Evolutionary conservation across 2,888 invertebrate species (phyloP).

Genomic region (Cantharis rustica): DNA sequence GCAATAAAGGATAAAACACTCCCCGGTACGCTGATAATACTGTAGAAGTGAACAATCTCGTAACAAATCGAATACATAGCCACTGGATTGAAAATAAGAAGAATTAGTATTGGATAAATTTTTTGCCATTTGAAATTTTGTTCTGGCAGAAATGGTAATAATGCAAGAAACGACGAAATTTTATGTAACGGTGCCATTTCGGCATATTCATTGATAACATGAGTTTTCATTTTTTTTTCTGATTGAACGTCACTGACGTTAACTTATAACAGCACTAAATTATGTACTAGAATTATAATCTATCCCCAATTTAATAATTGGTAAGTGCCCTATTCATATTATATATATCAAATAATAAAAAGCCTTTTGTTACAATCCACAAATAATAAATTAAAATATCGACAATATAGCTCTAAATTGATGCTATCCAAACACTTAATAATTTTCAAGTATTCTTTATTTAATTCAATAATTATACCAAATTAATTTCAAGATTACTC

Average conservation of each 20-base stretch:
- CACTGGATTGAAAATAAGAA: neutral
- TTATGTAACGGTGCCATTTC: no score
- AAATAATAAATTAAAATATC: no score
- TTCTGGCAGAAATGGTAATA: neutral
- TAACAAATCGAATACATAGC: neutral
- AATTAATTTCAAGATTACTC: no score
- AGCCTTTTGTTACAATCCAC: neutral
- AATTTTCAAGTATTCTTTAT: no score
- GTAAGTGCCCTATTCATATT: neutral
- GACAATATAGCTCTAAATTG: no score
- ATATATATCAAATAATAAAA: neutral
- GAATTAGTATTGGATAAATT: neutral
- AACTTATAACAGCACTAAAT: neutral
- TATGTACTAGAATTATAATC: neutral
- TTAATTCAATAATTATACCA: no score
- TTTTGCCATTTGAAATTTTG: neutral
- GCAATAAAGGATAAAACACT: no score
- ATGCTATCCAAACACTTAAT: no score
- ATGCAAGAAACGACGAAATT: neutral
- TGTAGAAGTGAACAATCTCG: neutral
- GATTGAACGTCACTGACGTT: neutral
- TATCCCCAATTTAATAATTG: neutral
- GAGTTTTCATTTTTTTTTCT: neutral
- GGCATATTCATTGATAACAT: neutral
- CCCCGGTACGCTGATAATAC: fast-evolving